A percentile compares a stretch with the other conserved stretches of the same genome.
These are phyloP conservation scores for Arenaria interpres DNA, from an alignment of 2,113 vertebrate species.

Conservation along the genomic window DNA sequence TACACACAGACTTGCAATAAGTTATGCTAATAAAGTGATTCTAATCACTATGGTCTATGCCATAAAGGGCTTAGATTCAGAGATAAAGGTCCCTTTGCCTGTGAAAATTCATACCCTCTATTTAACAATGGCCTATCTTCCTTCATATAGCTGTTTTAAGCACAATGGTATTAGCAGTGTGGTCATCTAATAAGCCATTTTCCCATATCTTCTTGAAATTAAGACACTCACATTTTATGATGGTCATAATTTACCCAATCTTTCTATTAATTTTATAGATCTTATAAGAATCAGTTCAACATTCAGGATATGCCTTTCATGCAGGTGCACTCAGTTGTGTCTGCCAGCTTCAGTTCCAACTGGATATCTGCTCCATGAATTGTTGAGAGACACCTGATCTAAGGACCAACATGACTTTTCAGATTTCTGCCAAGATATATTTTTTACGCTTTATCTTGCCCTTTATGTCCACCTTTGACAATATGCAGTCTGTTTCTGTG, in stretches of 20 bases:
- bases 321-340: not conserved
- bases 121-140: not conserved
- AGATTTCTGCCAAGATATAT: not conserved
- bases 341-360: constrained; percentile 18
- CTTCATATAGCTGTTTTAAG: not conserved
- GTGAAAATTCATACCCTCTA: not conserved
- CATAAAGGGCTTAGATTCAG: not conserved
- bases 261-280: not conserved
- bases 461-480: constrained; percentile 5
- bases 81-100: not conserved
- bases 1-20: not conserved
- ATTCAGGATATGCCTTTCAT: not conserved
- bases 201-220: not conserved
- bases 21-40: not conserved
- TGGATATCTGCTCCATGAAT: not conserved
- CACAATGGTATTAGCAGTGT: not conserved
- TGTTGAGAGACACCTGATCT: not conserved
- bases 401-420: constrained; percentile 11
- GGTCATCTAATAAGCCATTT: not conserved
- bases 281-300: not conserved
- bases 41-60: not conserved
- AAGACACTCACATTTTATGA: not conserved
- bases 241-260: not conserved
- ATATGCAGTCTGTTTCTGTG: not conserved
- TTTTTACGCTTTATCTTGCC: not conserved